Evolutionary conservation across 2,113 vertebrate species (phyloP).

Genomic region (Collichthys lucidus): DNA sequence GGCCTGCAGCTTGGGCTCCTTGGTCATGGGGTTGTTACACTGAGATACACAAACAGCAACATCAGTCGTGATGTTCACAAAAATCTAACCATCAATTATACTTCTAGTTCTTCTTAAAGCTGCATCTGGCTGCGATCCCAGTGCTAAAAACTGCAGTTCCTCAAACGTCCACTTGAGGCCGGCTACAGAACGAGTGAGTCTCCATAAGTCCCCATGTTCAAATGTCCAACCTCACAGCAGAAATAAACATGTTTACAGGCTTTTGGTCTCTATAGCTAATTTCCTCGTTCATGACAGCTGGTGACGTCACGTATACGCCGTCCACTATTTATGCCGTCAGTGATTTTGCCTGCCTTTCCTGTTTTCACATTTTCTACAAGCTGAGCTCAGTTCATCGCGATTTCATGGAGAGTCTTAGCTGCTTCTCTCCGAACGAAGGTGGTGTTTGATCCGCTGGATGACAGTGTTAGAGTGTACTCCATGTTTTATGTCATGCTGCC

Average conservation of each 20-base stretch:
- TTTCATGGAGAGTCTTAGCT: not conserved
- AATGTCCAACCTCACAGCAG: too few species aligned
- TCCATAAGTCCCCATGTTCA: too few species aligned
- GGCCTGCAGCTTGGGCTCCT: slow-evolving; percentile 97
- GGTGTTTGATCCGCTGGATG: not conserved
- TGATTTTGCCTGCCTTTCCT: too few species aligned
- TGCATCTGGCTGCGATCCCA: not conserved
- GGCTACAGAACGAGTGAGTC: too few species aligned
- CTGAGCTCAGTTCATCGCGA: not conserved
- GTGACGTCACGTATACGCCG: too few species aligned
- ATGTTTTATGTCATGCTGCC: not conserved
- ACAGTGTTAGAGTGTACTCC: not conserved
- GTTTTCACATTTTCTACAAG: not conserved
- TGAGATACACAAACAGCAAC: slow-evolving; percentile 64
- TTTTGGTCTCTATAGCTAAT: too few species aligned
- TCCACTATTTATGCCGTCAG: too few species aligned
- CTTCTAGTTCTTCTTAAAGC: not conserved
- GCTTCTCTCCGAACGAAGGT: not conserved
- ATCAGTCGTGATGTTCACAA: not conserved
- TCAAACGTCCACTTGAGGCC: too few species aligned
- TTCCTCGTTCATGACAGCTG: too few species aligned
- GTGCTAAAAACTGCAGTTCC: too few species aligned
- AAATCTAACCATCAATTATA: too few species aligned
- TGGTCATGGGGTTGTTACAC: slow-evolving; percentile 99
- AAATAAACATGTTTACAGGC: too few species aligned